Evolutionary conservation across 2,113 vertebrate genomes (phyloP).

Genomic region (Silurus asotus): DNA sequence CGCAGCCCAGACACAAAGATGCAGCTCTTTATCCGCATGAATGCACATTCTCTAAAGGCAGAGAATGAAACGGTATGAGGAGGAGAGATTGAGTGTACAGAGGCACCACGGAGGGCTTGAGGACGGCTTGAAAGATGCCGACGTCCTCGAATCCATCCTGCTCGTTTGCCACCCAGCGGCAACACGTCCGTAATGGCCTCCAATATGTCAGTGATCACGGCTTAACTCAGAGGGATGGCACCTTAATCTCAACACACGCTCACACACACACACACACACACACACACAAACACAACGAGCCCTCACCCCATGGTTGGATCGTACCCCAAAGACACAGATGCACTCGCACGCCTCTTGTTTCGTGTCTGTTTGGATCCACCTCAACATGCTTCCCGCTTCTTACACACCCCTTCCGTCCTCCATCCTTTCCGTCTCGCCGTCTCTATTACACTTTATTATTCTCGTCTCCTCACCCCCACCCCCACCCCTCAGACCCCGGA

Average conservation of each 20-base stretch:
- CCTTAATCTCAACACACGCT: slow-evolving; percentile 23
- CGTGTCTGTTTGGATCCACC: not conserved
- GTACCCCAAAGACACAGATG: slow-evolving; percentile 25
- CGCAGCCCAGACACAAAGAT: slow-evolving; percentile 51
- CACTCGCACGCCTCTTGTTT: slow-evolving; percentile 21
- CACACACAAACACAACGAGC: slow-evolving; percentile 50
- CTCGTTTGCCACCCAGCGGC: slow-evolving; percentile 62
- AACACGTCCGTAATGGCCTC: slow-evolving; percentile 81
- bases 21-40: slow-evolving; percentile 57
- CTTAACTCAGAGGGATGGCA: slow-evolving; percentile 56
- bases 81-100: slow-evolving; percentile 21
- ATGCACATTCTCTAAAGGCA: slow-evolving; percentile 53
- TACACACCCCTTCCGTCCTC: slow-evolving; percentile 27
- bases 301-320: slow-evolving; percentile 49
- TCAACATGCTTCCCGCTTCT: slow-evolving; percentile 58
- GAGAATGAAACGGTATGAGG: not conserved
- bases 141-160: slow-evolving; percentile 65
- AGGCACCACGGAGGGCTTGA: slow-evolving; percentile 33
- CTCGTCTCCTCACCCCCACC: slow-evolving; percentile 54
- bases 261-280: slow-evolving; percentile 49
- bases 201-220: slow-evolving; percentile 72
- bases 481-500: slow-evolving; percentile 63
- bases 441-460: slow-evolving; percentile 52
- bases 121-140: slow-evolving; percentile 56
- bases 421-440: slow-evolving; percentile 17